Conservation (phyloP, 1,140 invertebrate genomes). For the Nephotettix cincticeps region DNA sequence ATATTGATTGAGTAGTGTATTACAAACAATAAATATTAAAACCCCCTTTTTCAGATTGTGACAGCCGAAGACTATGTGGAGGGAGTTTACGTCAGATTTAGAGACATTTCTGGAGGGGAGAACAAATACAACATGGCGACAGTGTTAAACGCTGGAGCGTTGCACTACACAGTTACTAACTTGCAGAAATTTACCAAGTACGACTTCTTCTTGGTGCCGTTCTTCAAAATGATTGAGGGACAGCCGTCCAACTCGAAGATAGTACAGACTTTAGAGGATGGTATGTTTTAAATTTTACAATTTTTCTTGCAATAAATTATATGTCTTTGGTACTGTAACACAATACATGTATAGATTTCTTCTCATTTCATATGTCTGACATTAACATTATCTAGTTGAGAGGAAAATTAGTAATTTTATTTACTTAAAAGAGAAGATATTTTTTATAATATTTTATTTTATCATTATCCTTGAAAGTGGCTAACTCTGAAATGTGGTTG, state of each 20-base stretch:
- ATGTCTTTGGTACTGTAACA: too few relatives aligned
- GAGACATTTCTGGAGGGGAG: slow-evolving; percentile 64
- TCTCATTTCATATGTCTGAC: too few relatives aligned
- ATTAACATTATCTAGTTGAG: too few relatives aligned
- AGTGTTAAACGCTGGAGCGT: slow-evolving; percentile 62
- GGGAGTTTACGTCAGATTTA: slow-evolving; percentile 92
- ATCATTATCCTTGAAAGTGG: too few relatives aligned
- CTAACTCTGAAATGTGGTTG: too few relatives aligned
- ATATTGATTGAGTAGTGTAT: too few relatives aligned
- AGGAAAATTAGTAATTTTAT: too few relatives aligned
- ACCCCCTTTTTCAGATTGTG: slow-evolving; percentile 49
- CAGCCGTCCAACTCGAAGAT: slow-evolving; percentile 73
- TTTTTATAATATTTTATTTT: too few relatives aligned
- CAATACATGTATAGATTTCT: too few relatives aligned
- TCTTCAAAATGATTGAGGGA: slow-evolving; percentile 78
- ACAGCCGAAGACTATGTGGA: slow-evolving; percentile 63
- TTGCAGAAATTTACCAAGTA: slow-evolving; percentile 82
- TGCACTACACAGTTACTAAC: slow-evolving; percentile 65
- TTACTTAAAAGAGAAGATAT: too few relatives aligned
- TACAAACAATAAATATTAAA: too few relatives aligned
- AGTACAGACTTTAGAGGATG: slow-evolving; percentile 67
- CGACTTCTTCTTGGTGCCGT: slow-evolving; percentile 83
- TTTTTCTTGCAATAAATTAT: too few relatives aligned
- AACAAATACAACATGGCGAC: slow-evolving; percentile 67
- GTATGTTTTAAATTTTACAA: slow-evolving; percentile 47